These are phyloP conservation scores for Anseranas semipalmata DNA, from an alignment of 2,113 vertebrate species.

Conservation along the genomic window DNA sequence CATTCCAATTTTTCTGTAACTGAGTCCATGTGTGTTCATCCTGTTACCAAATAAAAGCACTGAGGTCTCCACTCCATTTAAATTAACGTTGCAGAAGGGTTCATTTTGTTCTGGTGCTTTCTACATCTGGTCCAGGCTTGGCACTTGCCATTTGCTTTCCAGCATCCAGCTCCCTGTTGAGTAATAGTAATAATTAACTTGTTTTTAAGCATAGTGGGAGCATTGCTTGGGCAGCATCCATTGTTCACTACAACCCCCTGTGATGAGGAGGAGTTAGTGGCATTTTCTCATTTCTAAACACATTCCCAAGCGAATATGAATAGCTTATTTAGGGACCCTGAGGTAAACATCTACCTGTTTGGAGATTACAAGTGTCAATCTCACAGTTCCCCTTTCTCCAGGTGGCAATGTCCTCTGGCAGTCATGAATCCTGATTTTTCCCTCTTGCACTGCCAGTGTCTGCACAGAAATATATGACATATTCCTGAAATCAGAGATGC, in stretches of 20 bases:
- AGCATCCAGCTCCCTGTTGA: background rate
- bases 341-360: background rate
- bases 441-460: too few species aligned
- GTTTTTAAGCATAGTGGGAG: background rate
- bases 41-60: slow-evolving; percentile 72
- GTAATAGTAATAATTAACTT: background rate
- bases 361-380: background rate
- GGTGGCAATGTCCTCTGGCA: background rate
- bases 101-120: background rate
- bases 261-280: background rate
- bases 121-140: background rate
- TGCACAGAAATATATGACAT: background rate
- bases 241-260: background rate
- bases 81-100: slow-evolving; percentile 18
- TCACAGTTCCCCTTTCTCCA: background rate
- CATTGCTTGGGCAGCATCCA: background rate
- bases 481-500: background rate
- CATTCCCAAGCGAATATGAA: background rate
- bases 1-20: slow-evolving; percentile 57
- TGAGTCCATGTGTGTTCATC: slow-evolving; percentile 63
- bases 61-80: slow-evolving; percentile 37
- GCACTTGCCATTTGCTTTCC: background rate
- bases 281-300: background rate
- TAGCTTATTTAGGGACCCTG: background rate
- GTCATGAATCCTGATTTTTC: background rate